Evolutionary conservation across 2,888 invertebrate species (phyloP), one percentile per base, ranked within the genome.

Genomic region (Tromatobia lineatoria): DNA sequence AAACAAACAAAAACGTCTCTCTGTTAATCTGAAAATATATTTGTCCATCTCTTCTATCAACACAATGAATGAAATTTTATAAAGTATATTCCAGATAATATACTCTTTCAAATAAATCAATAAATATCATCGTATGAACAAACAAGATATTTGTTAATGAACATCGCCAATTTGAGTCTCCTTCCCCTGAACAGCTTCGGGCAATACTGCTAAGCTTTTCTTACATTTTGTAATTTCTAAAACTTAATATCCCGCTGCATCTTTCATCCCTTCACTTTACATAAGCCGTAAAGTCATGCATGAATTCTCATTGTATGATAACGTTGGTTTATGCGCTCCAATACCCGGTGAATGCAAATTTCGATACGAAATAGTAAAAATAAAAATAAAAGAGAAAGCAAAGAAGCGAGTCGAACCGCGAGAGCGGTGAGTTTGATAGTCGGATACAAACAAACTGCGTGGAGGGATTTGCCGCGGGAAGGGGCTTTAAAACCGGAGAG

Each of bases 361-460:
- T 59, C 45, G 18, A 74, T 74, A 47, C 20, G 13, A 25, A 61
- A 29, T 47, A 23, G n/a, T 57, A 13, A 11, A 4, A 25, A 25
- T 25, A 25, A 57, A 15, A 13, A 13, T 11, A 34, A 34, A 18
- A 38, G 11, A 25, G 29, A 3, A 66, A 38, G n/a, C 4, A 42
- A 52, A 54, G 15, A 20, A 57, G 42, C 15, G 42, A 71, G 54
- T 70, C 38, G 18, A 52, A 70, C 38, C 52, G 57, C 71, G 38
- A 69, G 69, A 52, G 54, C 38, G 25, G 54, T 54, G 38, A 69
- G 69, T 42, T 71, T 59, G 47, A 76, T 70, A 71, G 45, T 66
- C 70, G 73, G 82, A 73, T 82, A 67, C 57, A 78, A 77, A 82
- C 50, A 64, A 67, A 71, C 50, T 42, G 50, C 74, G 73, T 73